Percentiles rank a stretch among this genome's conserved stretches.
Evolutionary conservation across 1,140 invertebrate species (phyloP).

Genomic region (Drosophila quadrilineata): DNA sequence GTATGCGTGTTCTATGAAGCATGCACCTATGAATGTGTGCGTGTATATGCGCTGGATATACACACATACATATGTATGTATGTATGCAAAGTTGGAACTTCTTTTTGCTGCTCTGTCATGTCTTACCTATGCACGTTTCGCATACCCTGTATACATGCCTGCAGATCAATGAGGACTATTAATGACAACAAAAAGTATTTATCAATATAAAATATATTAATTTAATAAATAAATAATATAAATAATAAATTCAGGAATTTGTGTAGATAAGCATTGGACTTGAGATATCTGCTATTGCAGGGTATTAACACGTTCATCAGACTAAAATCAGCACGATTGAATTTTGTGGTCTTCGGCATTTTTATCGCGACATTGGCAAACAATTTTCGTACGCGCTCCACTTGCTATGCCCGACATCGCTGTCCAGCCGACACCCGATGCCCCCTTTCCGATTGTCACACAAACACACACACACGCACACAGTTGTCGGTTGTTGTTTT

Average conservation of each 20-base stretch:
- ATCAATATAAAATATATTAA: background rate
- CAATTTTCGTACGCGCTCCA: constrained; percentile 66
- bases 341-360: constrained; percentile 31
- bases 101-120: constrained; percentile 23
- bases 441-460: constrained; percentile 1
- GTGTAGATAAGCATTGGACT: too few relatives aligned
- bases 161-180: background rate
- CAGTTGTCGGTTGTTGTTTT: constrained; percentile 26
- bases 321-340: background rate
- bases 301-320: constrained; percentile 2
- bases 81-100: constrained; percentile 7
- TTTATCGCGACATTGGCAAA: constrained; percentile 76
- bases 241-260: too few relatives aligned
- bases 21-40: constrained; percentile 14
- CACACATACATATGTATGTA: constrained; percentile 26
- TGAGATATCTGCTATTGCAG: too few relatives aligned
- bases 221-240: background rate
- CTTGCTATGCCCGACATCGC: constrained; percentile 59
- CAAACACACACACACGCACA: background rate
- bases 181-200: background rate
- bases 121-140: constrained; percentile 16
- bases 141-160: constrained; percentile 11
- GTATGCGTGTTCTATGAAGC: constrained; percentile 30
- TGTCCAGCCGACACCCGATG: constrained; percentile 13
- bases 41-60: background rate